Conservation (phyloP, 1,140 invertebrate species). For the Babylonia areolata region DNA sequence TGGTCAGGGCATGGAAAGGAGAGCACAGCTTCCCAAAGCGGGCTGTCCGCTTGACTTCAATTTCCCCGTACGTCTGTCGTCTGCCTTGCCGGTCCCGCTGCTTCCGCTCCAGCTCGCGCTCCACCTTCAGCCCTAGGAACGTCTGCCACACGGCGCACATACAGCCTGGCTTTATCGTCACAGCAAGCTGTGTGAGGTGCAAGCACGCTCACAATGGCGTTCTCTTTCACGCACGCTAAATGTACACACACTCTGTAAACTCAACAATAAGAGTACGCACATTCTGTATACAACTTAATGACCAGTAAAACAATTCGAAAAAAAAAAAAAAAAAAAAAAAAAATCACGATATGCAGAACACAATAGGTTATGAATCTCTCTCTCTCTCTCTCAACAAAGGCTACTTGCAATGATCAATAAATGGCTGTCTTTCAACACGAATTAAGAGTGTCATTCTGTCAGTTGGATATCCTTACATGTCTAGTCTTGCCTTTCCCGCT, state of each 20-base stretch:
- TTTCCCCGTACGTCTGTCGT: conserved; percentile 61
- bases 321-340: too few species aligned
- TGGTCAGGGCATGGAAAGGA: conserved; percentile 71
- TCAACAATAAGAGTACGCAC: too few species aligned
- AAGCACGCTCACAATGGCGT: not conserved
- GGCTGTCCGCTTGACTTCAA: conserved; percentile 63
- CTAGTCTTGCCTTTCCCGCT: too few species aligned
- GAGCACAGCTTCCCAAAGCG: conserved; percentile 72
- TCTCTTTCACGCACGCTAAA: not conserved
- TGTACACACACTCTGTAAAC: not conserved
- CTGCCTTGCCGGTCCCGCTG: conserved; percentile 61
- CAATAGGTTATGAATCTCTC: too few species aligned
- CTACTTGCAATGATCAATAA: too few species aligned
- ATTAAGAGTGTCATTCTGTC: too few species aligned
- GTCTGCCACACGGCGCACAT: conserved; percentile 52
- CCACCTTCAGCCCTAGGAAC: conserved; percentile 69
- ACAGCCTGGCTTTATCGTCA: not conserved
- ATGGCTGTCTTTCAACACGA: too few species aligned
- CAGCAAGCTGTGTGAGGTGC: not conserved
- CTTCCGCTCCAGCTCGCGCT: conserved; percentile 64
- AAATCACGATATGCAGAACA: too few species aligned
- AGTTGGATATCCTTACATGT: too few species aligned
- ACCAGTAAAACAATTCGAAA: too few species aligned
- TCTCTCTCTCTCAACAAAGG: too few species aligned
- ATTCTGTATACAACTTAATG: too few species aligned